Conservation (phyloP, 2,888 invertebrate genomes). For the Mimumesa dahlbomi region DNA sequence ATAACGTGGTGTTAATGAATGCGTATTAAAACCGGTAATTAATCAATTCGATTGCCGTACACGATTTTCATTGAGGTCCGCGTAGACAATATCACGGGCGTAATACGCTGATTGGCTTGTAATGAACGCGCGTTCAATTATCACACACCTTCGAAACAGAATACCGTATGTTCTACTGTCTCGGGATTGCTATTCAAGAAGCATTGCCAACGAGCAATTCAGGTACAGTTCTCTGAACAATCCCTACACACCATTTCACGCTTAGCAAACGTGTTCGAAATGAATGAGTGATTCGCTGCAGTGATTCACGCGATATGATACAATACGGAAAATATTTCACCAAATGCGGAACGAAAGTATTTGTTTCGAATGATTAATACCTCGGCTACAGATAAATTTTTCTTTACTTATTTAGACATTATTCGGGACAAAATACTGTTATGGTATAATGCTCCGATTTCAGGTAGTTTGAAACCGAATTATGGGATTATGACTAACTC, state of each 20-base stretch:
- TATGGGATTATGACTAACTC: no score
- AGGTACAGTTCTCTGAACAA: constrained; percentile 54
- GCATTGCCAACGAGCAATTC: constrained; percentile 45
- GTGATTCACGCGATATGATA: constrained; percentile 18
- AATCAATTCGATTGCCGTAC: no score
- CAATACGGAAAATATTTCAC: constrained; percentile 10
- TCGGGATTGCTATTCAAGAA: constrained; percentile 52
- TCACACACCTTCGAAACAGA: constrained; percentile 17
- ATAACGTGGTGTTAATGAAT: no score
- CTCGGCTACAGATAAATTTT: neutral
- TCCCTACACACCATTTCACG: constrained; percentile 43
- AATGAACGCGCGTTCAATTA: constrained; percentile 21
- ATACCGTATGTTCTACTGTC: constrained; percentile 10
- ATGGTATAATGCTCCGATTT: no score
- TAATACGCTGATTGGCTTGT: neutral
- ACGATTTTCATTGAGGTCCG: constrained; percentile 1
- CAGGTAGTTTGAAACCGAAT: no score
- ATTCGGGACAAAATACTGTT: neutral
- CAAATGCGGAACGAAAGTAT: neutral
- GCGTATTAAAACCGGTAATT: no score
- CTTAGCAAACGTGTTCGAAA: constrained; percentile 49
- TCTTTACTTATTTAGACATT: neutral
- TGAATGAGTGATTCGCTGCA: constrained; percentile 18
- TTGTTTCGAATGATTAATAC: neutral
- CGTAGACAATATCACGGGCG: neutral